Evolutionary conservation across 2,797 vertebrate genomes (phyloP), one percentile per base, ranked within the genome.

Genomic region (Phrynocephalus forsythii): DNA sequence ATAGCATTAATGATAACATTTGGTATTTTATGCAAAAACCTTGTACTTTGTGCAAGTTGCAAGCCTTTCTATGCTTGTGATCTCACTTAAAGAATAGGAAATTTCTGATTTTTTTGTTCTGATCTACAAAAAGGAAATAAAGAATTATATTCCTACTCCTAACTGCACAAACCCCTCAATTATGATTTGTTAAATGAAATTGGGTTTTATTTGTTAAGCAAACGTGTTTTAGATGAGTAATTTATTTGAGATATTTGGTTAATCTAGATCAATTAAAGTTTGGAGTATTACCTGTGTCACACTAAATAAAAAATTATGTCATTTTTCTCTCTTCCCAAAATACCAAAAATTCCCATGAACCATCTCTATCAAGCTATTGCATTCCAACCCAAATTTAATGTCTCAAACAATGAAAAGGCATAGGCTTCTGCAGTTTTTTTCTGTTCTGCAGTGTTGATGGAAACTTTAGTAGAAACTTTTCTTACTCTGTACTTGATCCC

Each of bases 401-500:
- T 80, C 86, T 83, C 82, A 50, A 4, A 28, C 24, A 79, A 68
- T 20, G 68, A 20, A 83, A 81, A 56, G 16, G 78, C 56, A 44
- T 38, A 76, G 44, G 1, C 16, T 67, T 66, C 75, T 76, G 71
- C 7, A 26, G 6, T 68, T 68, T 85, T 85, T 44, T 50, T 69
- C 48, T 87, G 28, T 2, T 87, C 63, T 86, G 84, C n/a, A 38
- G 38, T 82, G 63, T 10, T 79, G 69, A 44, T 48, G 20, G 26
- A 44, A 79, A 2, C 44, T 86, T 88, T 66, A 3, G 7, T 10
- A 76, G 81, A 24, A 88, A 81, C 20, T 68, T 84, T 84, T 67
- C 11, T n/a, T 86, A 13, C 3, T 84, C 44, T 84, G 67, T 81
- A 22, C 87, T 22, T 1, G 81, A 87, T 85, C 85, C 79, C 9